phyloP scores from a whole-genome alignment of 2,113 vertebrate species.

The Morone saxatilis region DNA sequence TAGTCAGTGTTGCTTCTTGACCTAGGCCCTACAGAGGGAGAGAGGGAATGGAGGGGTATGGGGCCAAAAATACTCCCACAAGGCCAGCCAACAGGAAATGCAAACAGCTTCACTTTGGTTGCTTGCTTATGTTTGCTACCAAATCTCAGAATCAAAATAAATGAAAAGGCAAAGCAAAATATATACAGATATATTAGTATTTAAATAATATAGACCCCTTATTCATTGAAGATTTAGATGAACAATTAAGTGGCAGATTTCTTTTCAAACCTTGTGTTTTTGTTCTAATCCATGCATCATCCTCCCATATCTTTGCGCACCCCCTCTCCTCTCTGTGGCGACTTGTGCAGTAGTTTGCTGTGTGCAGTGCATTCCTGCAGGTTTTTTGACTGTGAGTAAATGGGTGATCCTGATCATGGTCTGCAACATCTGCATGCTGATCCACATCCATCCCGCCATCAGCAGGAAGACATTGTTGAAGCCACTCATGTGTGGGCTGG shows the following conservation, averaged over 20 bases:
- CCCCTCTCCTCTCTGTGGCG: constrained; percentile 50
- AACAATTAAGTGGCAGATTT: not conserved
- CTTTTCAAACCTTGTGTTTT: not conserved
- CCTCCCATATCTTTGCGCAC: not conserved
- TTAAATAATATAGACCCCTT: not conserved
- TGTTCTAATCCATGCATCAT: not conserved
- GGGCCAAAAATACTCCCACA: constrained; percentile 52
- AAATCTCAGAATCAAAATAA: not conserved
- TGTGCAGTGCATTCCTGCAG: constrained; percentile 68
- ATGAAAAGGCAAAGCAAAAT: constrained; percentile 5
- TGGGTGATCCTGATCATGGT: constrained; percentile 42
- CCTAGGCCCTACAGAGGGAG: constrained; percentile 58
- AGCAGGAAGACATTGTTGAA: constrained; percentile 54
- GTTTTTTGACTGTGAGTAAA: constrained; percentile 52
- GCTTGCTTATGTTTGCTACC: constrained; percentile 27
- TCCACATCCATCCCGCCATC: constrained; percentile 54
- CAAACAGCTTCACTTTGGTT: constrained; percentile 35
- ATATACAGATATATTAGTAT: not conserved
- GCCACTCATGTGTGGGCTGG: constrained; percentile 60
- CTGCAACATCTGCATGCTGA: constrained; percentile 75
- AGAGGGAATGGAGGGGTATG: constrained; percentile 38
- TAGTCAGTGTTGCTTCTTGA: constrained; percentile 70
- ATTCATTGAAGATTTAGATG: not conserved
- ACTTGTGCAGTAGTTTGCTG: constrained; percentile 68
- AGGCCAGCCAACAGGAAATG: constrained; percentile 71